Percentiles rank a stretch among this genome's conserved stretches.
Conservation (phyloP, 2,797 vertebrate species). For the Rhinoraja longicauda region DNA sequence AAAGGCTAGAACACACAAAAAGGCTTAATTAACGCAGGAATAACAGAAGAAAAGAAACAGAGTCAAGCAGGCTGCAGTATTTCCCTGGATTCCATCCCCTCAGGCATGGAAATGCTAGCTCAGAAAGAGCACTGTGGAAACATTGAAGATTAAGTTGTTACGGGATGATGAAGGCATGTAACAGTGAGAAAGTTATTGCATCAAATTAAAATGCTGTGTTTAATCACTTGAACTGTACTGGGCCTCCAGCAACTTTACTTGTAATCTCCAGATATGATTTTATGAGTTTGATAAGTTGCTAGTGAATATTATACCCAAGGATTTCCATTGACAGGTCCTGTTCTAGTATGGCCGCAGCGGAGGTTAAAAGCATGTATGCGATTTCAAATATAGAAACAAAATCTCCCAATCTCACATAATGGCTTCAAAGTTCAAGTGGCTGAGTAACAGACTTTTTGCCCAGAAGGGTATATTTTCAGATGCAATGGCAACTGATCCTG, state of each 20-base stretch:
- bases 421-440: background rate
- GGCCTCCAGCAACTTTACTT: background rate
- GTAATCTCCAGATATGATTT: slow-evolving; percentile 26
- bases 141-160: background rate
- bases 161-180: background rate
- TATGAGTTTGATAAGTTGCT: background rate
- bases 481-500: background rate
- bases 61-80: background rate
- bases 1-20: background rate
- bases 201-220: slow-evolving; percentile 6
- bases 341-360: background rate
- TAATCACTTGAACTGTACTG: slow-evolving; percentile 24
- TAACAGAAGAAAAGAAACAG: slow-evolving; percentile 1
- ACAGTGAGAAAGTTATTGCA: slow-evolving; percentile 2
- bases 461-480: background rate
- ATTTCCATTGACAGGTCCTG: background rate
- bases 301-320: background rate
- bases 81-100: slow-evolving; percentile 12
- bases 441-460: background rate
- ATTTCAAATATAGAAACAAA: background rate
- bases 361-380: background rate
- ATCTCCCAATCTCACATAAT: background rate
- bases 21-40: background rate
- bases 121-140: background rate
- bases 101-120: slow-evolving; percentile 13